Conservation (phyloP, 2,888 invertebrate genomes). For the Oithona nana region DNA sequence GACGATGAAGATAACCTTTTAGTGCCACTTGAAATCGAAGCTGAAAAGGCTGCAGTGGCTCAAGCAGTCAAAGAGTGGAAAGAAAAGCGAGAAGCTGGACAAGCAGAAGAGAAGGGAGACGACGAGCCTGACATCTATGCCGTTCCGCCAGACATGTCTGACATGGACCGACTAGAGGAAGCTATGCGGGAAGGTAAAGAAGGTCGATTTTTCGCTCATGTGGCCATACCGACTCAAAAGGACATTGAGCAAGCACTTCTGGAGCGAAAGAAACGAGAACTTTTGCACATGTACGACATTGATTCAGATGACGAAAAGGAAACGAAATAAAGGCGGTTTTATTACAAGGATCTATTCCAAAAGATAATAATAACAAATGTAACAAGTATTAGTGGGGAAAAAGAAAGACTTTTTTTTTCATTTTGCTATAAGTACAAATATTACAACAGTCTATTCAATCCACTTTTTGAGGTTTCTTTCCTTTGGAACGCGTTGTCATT, state of each 20-base stretch:
- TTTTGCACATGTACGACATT: slow-evolving; percentile 35
- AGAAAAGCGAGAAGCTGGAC: slow-evolving; percentile 32
- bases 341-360: too few species aligned
- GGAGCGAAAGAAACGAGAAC: slow-evolving; percentile 70
- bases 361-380: too few species aligned
- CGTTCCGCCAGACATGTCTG: slow-evolving; percentile 20
- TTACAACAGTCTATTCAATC: too few species aligned
- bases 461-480: neutral
- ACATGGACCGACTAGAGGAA: slow-evolving; percentile 25
- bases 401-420: too few species aligned
- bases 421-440: too few species aligned
- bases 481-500: neutral
- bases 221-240: slow-evolving; percentile 79
- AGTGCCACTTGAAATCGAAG: slow-evolving; percentile 60
- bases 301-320: neutral
- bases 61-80: slow-evolving; percentile 53
- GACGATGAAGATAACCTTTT: slow-evolving; percentile 96
- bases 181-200: slow-evolving; percentile 30
- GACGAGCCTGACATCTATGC: slow-evolving; percentile 53
- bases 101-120: slow-evolving; percentile 37
- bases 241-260: slow-evolving; percentile 83
- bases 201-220: slow-evolving; percentile 53
- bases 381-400: too few species aligned
- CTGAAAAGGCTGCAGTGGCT: slow-evolving; percentile 46
- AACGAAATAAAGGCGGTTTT: neutral